Conservation (phyloP, 2,797 vertebrate species). For the Pseudomugil tenellus region DNA sequence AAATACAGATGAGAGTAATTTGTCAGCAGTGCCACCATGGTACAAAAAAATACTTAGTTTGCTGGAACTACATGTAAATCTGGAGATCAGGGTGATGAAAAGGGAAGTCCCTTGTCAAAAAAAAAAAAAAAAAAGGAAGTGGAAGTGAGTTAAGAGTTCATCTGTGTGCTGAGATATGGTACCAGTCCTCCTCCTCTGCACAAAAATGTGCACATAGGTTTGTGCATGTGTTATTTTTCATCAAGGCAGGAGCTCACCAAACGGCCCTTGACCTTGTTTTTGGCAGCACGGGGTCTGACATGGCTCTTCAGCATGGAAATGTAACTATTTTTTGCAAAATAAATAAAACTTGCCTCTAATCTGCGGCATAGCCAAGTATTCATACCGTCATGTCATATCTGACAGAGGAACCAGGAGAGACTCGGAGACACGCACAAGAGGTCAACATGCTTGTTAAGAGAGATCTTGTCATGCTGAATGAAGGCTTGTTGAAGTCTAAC, state of each 20-base stretch:
- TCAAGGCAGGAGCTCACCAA: slow-evolving; percentile 20
- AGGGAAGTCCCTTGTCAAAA: slow-evolving; percentile 40
- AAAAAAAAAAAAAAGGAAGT: slow-evolving; percentile 61
- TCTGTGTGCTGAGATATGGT: slow-evolving; percentile 15
- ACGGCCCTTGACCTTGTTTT: slow-evolving; percentile 52
- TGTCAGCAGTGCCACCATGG: background rate
- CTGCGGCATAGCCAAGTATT: background rate
- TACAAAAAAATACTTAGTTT: background rate
- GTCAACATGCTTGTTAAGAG: slow-evolving; percentile 28
- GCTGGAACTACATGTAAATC: slow-evolving; percentile 5
- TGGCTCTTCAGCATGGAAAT: background rate
- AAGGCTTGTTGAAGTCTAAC: slow-evolving; percentile 8
- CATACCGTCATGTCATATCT: slow-evolving; percentile 18
- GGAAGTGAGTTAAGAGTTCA: slow-evolving; percentile 38
- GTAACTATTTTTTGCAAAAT: slow-evolving; percentile 12
- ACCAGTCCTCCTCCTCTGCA: slow-evolving; percentile 25
- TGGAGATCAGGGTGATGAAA: slow-evolving; percentile 4
- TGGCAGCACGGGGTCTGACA: slow-evolving; percentile 17
- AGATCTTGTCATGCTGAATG: slow-evolving; percentile 11
- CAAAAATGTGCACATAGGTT: slow-evolving; percentile 24
- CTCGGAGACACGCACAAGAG: background rate
- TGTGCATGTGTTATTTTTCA: slow-evolving; percentile 28
- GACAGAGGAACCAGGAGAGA: background rate
- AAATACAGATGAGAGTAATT: background rate
- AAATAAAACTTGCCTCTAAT: slow-evolving; percentile 8